Evolutionary conservation across 2,888 invertebrate genomes (phyloP), one percentile per base, ranked within the genome.

Genomic region (Philaethria dido): DNA sequence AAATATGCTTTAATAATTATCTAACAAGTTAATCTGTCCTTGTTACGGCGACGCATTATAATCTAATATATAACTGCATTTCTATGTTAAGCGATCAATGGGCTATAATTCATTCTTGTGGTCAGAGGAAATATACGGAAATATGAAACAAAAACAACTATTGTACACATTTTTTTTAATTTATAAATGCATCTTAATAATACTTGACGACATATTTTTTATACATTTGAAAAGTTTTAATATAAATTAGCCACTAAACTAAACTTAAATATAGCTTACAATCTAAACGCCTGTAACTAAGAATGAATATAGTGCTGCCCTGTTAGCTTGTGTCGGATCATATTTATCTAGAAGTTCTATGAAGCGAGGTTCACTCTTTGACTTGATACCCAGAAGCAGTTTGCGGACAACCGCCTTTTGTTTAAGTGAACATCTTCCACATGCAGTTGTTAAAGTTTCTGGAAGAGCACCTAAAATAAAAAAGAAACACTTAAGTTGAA

Each of bases 291-390:
- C 91, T 42, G 87, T 91, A 9, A 86, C 81, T 70, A 92, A 78
- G 74, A 93, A 93, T 16, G 88, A 92, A 75, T 93, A 93, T 76
- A 96, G 94, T 67, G 94, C 94, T 70, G 91, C 92, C 77, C 94
- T 92, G 87, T 96, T 96, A 62, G 90, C 78, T 13, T 94, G 94
- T 25, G 94, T 93, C 0, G 95, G 95, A 82, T 97, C 97, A 82
- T 95, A 97, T 85, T 96, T 96, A 66, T 90, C 93, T 72, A 96
- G 93, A 4, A 97, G 89, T 68, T 94, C 93, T 6, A 93, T 88
- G 94, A 96, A 97, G 75, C 94, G 89, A 0, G 94, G 92, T 20
- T 94, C 94, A 77, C 95, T 96, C 74, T 96, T 94, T 20, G 95
- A 93, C 70, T 95, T 94, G 75, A 97, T 93, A 76, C 93, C 95